Conservation (phyloP, 2,888 invertebrate genomes). For the Lamellibrachia satsuma region DNA sequence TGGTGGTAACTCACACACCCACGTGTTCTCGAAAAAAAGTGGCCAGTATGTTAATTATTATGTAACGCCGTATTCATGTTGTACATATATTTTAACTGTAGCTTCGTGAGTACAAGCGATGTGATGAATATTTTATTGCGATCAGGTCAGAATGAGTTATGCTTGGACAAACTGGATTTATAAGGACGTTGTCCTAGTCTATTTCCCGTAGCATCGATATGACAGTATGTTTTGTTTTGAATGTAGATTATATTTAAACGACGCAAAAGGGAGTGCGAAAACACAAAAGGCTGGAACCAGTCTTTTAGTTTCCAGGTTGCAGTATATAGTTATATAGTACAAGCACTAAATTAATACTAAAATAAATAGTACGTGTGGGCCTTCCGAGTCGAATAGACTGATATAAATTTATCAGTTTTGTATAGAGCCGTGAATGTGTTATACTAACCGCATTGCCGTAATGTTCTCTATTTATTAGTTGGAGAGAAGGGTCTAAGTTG, state of each 20-base stretch:
- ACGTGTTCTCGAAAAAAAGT: not conserved
- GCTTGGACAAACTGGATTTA: not conserved
- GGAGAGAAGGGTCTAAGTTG: not conserved
- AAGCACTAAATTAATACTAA: not conserved
- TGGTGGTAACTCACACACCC: not conserved
- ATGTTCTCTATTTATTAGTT: not conserved
- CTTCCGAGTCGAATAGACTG: not conserved
- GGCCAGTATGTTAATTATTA: not conserved
- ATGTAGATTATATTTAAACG: not conserved
- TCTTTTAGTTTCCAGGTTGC: not conserved
- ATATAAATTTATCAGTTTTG: not conserved
- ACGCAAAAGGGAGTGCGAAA: not conserved
- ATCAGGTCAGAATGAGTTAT: not conserved
- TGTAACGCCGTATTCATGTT: not conserved
- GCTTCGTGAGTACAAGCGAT: not conserved
- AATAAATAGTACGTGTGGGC: not conserved
- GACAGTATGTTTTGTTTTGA: slow-evolving; percentile 9
- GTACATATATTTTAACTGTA: not conserved
- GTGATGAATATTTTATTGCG: not conserved
- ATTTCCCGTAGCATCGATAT: not conserved
- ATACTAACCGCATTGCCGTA: not conserved
- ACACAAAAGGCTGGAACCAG: not conserved
- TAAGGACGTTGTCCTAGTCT: not conserved
- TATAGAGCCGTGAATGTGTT: not conserved
- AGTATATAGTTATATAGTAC: not conserved